These are phyloP conservation scores for Pristionchus fissidentatus DNA, from an alignment of 2,888 invertebrate genomes.

Conservation along the genomic window DNA sequence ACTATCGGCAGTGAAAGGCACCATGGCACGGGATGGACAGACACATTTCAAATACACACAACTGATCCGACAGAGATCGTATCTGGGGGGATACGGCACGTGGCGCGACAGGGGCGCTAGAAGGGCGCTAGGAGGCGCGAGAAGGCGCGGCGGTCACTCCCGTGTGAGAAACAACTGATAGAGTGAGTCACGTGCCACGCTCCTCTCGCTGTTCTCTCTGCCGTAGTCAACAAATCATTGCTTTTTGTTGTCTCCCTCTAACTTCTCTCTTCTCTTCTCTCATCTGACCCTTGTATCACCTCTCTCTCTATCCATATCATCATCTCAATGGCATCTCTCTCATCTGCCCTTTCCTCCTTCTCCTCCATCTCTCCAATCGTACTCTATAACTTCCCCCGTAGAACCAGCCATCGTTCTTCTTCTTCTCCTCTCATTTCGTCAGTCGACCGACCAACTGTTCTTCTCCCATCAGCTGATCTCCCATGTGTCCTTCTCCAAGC, in stretches of 20 bases:
- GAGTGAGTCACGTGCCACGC: not conserved
- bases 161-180: not conserved
- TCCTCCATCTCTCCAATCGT: not conserved
- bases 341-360: not conserved
- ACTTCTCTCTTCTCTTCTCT: slow-evolving; percentile 22
- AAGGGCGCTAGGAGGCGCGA: not conserved
- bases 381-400: not conserved
- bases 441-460: slow-evolving; percentile 31
- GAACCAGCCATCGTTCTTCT: not conserved
- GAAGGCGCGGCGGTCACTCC: not conserved
- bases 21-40: slow-evolving; percentile 14
- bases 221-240: slow-evolving; percentile 49
- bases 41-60: slow-evolving; percentile 22
- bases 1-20: slow-evolving; percentile 37
- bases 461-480: slow-evolving; percentile 21
- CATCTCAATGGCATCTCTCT: not conserved
- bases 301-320: slow-evolving; percentile 4
- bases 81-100: not conserved
- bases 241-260: slow-evolving; percentile 42
- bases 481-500: too few species aligned
- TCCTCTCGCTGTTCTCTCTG: not conserved
- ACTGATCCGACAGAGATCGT: too few species aligned
- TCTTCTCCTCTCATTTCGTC: slow-evolving; percentile 26
- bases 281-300: not conserved
- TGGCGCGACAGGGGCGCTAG: not conserved